Evolutionary conservation across 2,797 vertebrate species (phyloP).

Genomic region (Iguana delicatissima): DNA sequence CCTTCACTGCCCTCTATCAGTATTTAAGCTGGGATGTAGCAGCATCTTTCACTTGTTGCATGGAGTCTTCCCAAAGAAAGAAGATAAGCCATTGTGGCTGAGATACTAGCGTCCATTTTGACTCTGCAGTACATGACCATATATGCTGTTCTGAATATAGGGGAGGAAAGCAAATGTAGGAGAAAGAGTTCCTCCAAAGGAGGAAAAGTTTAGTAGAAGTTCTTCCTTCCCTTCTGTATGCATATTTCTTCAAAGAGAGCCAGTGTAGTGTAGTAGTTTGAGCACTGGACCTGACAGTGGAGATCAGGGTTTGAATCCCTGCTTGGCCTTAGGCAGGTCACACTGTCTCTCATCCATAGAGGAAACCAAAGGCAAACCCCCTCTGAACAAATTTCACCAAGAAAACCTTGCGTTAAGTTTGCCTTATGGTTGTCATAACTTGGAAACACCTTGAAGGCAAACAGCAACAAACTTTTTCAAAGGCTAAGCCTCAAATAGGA

Average conservation of each 20-base stretch:
- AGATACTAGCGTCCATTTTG: not conserved
- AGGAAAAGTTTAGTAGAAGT: not conserved
- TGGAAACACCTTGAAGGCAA: not conserved
- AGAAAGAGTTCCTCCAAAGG: too few relatives aligned
- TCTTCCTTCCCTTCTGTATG: not conserved
- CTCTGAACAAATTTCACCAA: too few relatives aligned
- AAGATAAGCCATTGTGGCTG: not conserved
- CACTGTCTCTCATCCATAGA: too few relatives aligned
- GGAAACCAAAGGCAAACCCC: too few relatives aligned
- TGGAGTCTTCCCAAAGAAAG: not conserved
- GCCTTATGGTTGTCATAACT: too few relatives aligned
- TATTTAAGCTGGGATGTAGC: not conserved
- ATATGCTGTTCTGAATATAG: not conserved
- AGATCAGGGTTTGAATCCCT: too few relatives aligned
- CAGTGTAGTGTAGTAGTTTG: too few relatives aligned
- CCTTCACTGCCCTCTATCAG: not conserved
- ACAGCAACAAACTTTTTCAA: not conserved
- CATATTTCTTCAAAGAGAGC: too few relatives aligned
- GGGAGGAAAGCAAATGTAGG: not conserved
- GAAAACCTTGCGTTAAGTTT: too few relatives aligned
- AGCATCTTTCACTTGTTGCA: not conserved
- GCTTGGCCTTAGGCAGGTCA: too few relatives aligned
- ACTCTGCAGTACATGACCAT: not conserved
- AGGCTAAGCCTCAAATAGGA: not conserved
- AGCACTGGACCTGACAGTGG: too few relatives aligned